Evolutionary conservation across 2,797 vertebrate genomes (phyloP).

Genomic region (Sandelia bainsii): DNA sequence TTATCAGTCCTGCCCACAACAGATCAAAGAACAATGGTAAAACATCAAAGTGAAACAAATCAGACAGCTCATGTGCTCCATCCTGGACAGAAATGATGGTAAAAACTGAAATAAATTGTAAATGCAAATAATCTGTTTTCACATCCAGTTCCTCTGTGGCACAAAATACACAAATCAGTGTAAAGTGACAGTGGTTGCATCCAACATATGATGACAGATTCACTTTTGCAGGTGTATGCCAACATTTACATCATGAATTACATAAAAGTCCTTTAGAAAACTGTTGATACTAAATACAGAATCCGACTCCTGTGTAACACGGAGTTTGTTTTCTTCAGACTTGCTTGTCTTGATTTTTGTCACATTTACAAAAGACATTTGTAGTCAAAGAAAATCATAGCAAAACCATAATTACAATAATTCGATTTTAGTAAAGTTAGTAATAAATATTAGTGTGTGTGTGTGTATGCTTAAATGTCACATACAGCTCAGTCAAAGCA

Average conservation of each 20-base stretch:
- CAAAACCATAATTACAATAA: conserved; percentile 66
- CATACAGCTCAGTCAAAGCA: conserved; percentile 21
- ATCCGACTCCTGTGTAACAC: conserved; percentile 2
- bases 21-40: conserved; percentile 24
- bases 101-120: not conserved
- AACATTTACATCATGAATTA: conserved; percentile 39
- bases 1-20: conserved; percentile 44
- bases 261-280: conserved; percentile 13
- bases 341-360: conserved; percentile 1
- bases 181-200: conserved; percentile 46
- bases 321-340: conserved; percentile 2
- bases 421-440: conserved; percentile 73
- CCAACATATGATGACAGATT: conserved; percentile 19
- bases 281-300: not conserved
- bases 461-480: conserved; percentile 25
- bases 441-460: conserved; percentile 87
- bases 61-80: not conserved
- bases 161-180: conserved; percentile 39
- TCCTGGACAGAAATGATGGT: conserved; percentile 17
- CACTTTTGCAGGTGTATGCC: conserved; percentile 28
- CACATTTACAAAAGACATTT: conserved; percentile 50
- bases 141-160: conserved; percentile 8
- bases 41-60: conserved; percentile 30
- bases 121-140: not conserved
- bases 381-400: conserved; percentile 66